A percentile compares a stretch with the other conserved stretches of the same genome.
These are phyloP conservation scores for Limnephilus auricula DNA, from an alignment of 2,888 invertebrate genomes.

Conservation along the genomic window DNA sequence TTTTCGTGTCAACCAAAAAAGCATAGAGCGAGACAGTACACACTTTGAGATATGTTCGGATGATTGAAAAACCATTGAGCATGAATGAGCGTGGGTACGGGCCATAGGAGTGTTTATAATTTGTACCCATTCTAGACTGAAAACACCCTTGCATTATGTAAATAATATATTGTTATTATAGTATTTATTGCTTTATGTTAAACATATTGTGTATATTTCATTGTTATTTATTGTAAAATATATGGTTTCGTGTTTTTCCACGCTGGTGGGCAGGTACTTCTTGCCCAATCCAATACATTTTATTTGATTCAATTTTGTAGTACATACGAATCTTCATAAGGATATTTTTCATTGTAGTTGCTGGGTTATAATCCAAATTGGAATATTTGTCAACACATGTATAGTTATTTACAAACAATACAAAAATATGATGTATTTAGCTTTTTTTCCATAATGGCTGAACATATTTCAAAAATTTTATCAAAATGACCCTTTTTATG, in stretches of 20 bases:
- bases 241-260: not conserved
- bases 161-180: constrained; percentile 6
- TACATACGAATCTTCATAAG: not conserved
- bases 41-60: no score
- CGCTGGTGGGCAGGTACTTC: not conserved
- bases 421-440: not conserved
- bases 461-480: no score
- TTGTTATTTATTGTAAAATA: not conserved
- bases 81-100: no score
- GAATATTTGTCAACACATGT: not conserved
- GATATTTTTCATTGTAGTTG: not conserved
- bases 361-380: not conserved
- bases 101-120: not conserved
- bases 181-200: constrained; percentile 11
- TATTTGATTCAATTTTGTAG: not conserved
- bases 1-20: no score
- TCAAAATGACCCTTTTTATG: no score
- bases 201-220: not conserved
- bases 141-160: not conserved
- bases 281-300: not conserved
- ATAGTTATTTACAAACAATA: not conserved
- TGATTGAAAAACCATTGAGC: no score
- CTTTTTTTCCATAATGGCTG: not conserved
- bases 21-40: no score
- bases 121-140: constrained; percentile 11